phyloP scores from a whole-genome alignment of 2,888 invertebrate genomes.

The Drosophila melanosoma region DNA sequence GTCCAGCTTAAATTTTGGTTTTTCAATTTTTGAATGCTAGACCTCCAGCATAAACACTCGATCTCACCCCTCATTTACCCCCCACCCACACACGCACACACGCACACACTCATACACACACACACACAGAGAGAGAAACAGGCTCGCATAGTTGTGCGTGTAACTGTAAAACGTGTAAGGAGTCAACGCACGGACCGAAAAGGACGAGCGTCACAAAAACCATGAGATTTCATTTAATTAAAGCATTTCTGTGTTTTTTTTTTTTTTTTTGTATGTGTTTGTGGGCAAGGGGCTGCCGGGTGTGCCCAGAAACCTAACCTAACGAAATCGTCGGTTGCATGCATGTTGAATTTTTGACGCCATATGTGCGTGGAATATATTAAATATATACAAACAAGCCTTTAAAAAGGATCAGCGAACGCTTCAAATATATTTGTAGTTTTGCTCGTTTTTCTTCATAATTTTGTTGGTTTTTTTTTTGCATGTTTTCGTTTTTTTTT shows the following conservation, averaged over 20 bases:
- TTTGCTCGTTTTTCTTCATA: constrained; percentile 16
- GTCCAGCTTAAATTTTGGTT: constrained; percentile 79
- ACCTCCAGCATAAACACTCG: constrained; percentile 42
- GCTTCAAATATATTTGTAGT: constrained; percentile 43
- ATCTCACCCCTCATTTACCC: constrained; percentile 1
- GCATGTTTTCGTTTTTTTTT: constrained; percentile 5
- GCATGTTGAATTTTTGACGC: constrained; percentile 70
- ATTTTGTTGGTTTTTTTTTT: background rate
- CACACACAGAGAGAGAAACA: background rate
- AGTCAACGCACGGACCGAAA: constrained; percentile 65
- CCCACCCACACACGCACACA: constrained; percentile 6
- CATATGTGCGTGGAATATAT: constrained; percentile 79
- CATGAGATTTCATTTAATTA: constrained; percentile 79
- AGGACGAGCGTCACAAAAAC: constrained; percentile 66
- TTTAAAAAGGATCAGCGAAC: constrained; percentile 57
- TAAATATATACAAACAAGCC: constrained; percentile 67
- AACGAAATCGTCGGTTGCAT: constrained; percentile 46
- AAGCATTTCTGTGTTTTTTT: constrained; percentile 56
- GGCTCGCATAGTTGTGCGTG: constrained; percentile 73
- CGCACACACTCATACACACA: background rate
- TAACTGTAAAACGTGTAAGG: constrained; percentile 75
- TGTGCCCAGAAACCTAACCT: background rate
- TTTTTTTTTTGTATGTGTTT: background rate
- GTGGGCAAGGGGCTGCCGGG: background rate
- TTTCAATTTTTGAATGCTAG: constrained; percentile 77